Evolutionary conservation across 2,797 vertebrate species (phyloP).

Genomic region (Danio kyathit): DNA sequence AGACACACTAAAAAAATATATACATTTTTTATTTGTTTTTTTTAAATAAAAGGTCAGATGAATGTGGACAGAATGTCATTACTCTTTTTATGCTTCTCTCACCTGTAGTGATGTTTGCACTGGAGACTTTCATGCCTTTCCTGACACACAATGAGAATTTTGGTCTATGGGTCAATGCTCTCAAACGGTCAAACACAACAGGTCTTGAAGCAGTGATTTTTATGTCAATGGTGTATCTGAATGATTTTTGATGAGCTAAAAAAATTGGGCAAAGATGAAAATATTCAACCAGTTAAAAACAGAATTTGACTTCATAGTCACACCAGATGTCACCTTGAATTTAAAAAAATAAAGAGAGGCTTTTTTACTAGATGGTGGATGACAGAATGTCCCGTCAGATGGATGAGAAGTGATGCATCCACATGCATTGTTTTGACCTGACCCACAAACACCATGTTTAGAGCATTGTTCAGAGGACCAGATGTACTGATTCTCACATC

Average conservation of each 20-base stretch:
- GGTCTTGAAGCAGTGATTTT: neutral
- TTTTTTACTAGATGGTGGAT: neutral
- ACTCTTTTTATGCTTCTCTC: fast-evolving
- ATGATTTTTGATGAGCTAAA: too few relatives aligned
- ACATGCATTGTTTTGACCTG: neutral
- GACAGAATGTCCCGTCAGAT: neutral
- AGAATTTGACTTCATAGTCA: neutral
- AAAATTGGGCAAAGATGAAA: neutral
- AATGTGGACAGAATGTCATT: neutral
- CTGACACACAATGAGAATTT: neutral
- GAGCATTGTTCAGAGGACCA: neutral
- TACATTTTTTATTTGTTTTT: too few relatives aligned
- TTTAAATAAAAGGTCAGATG: too few relatives aligned
- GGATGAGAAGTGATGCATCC: neutral
- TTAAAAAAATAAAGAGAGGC: neutral
- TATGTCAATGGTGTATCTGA: neutral
- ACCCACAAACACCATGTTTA: neutral
- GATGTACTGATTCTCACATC: neutral
- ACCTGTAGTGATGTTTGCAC: neutral
- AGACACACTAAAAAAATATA: too few relatives aligned
- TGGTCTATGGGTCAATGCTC: too few relatives aligned
- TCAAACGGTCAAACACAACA: neutral
- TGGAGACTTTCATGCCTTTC: neutral
- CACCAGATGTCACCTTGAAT: neutral
- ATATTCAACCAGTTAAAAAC: neutral